These are phyloP conservation scores for Tragelaphus buxtoni DNA, from an alignment of 2,113 vertebrate species.

Conservation along the genomic window DNA sequence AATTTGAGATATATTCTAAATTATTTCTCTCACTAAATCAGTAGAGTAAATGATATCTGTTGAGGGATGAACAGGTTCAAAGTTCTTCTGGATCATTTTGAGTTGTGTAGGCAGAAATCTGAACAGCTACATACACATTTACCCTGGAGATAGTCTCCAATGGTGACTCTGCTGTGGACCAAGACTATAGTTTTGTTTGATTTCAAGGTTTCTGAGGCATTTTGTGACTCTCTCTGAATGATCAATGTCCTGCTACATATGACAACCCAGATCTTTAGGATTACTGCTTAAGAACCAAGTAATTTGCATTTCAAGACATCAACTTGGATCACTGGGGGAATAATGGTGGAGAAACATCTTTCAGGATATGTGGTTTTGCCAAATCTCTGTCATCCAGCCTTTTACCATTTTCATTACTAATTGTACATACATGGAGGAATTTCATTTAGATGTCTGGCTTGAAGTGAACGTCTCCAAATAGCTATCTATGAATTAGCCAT, in stretches of 20 bases:
- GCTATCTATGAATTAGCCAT: neutral
- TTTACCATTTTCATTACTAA: conserved; percentile 27
- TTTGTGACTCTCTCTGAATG: neutral
- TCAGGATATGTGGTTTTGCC: neutral
- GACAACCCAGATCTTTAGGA: neutral
- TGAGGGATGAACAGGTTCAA: neutral
- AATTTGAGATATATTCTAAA: conserved; percentile 27
- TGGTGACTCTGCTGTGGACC: neutral
- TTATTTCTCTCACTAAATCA: conserved; percentile 66
- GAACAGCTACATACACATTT: neutral
- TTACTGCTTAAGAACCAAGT: neutral
- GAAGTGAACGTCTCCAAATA: neutral
- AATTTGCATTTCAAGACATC: neutral
- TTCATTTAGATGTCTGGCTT: neutral
- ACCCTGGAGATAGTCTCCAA: neutral
- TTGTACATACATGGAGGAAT: neutral
- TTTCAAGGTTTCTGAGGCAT: neutral
- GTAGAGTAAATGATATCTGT: neutral
- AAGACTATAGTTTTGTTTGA: neutral
- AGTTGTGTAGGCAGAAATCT: neutral
- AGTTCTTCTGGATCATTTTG: neutral
- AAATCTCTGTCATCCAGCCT: neutral
- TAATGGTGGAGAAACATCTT: neutral
- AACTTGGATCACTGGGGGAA: neutral
- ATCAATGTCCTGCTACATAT: neutral